phyloP scores from a whole-genome alignment of 2,888 invertebrate species.

The Julus scandinavius region DNA sequence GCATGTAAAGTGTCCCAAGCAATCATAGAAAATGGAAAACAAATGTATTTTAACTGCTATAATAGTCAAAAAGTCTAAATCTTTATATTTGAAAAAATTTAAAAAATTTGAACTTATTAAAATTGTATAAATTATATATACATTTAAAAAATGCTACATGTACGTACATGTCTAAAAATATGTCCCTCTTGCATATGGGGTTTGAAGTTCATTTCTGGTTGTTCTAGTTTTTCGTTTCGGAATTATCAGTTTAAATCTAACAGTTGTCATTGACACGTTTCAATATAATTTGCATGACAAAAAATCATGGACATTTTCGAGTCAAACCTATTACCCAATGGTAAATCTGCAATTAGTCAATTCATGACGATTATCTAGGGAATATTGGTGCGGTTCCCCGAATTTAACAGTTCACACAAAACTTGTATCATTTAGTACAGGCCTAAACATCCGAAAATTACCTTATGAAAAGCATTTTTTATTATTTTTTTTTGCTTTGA shows the following conservation, averaged over 20 bases:
- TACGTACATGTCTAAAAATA: too few species aligned
- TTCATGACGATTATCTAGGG: background rate
- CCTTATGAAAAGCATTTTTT: background rate
- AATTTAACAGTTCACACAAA: background rate
- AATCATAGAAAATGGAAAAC: too few species aligned
- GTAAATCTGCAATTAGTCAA: background rate
- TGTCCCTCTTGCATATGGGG: too few species aligned
- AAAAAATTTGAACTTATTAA: too few species aligned
- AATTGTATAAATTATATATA: too few species aligned
- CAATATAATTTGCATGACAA: background rate
- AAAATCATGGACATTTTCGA: conserved; percentile 20
- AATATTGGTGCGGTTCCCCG: background rate
- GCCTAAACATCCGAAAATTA: background rate
- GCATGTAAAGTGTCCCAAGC: too few species aligned
- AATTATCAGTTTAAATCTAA: background rate
- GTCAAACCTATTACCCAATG: background rate
- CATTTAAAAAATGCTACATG: too few species aligned
- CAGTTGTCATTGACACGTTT: conserved; percentile 24
- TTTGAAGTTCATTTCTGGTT: background rate
- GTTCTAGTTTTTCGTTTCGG: background rate
- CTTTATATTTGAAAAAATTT: too few species aligned
- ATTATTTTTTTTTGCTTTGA: background rate
- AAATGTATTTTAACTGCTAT: too few species aligned
- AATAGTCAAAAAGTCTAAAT: too few species aligned
- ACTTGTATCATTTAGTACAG: background rate